phyloP scores from a whole-genome alignment of 2,888 invertebrate species.

The Abrostola tripartita region DNA sequence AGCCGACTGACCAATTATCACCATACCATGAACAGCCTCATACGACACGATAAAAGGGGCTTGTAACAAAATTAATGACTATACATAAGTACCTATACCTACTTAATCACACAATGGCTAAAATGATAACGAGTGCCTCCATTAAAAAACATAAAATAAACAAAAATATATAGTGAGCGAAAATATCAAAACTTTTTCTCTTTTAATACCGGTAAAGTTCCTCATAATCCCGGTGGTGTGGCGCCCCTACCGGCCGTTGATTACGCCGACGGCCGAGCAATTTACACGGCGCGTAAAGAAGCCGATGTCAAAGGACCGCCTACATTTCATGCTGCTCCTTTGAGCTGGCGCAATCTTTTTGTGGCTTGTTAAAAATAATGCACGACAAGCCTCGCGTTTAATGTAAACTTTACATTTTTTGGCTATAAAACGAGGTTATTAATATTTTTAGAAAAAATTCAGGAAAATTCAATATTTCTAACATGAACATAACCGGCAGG shows the following conservation, averaged over 20 bases:
- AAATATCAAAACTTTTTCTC: too few species aligned
- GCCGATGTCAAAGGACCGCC: constrained; percentile 48
- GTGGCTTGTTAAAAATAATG: constrained; percentile 48
- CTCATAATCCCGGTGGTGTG: constrained; percentile 7
- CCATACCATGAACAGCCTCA: too few species aligned
- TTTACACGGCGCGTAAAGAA: constrained; percentile 45
- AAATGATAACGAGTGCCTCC: too few species aligned
- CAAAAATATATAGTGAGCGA: too few species aligned
- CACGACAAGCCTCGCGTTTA: constrained; percentile 22
- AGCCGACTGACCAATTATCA: too few species aligned
- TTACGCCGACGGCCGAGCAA: constrained; percentile 42
- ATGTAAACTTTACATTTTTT: constrained; percentile 24
- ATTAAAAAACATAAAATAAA: too few species aligned
- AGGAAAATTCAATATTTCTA: too few species aligned
- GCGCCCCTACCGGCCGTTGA: constrained; percentile 39
- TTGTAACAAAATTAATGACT: too few species aligned
- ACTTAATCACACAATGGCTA: too few species aligned
- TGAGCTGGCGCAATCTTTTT: constrained; percentile 38
- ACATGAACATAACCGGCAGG: too few species aligned
- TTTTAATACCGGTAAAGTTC: background rate
- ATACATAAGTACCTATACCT: too few species aligned
- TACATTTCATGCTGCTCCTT: constrained; percentile 41
- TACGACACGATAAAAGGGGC: too few species aligned
- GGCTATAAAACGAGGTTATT: background rate
- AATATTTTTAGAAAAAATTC: background rate